phyloP scores from a whole-genome alignment of 2,797 vertebrate species.

The Cyprinodon diabolis region DNA sequence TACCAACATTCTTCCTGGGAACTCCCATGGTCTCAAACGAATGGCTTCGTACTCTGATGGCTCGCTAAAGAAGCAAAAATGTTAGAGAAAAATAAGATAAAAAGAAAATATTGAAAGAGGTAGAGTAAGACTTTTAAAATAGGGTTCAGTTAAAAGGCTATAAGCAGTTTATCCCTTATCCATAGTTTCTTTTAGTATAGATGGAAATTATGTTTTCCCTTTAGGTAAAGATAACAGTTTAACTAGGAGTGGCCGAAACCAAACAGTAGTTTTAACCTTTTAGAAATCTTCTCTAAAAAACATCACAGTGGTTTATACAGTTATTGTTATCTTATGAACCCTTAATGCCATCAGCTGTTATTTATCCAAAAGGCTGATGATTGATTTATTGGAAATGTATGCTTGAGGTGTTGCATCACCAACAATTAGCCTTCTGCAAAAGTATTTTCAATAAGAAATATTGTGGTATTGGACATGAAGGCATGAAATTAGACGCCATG shows the following conservation, averaged over 20 bases:
- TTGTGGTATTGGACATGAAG: neutral
- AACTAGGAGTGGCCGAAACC: neutral
- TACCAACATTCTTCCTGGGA: slow-evolving; percentile 71
- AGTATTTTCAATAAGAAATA: neutral
- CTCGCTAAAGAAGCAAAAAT: slow-evolving; percentile 74
- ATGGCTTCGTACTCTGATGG: slow-evolving; percentile 90
- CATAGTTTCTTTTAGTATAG: neutral
- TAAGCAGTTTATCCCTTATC: neutral
- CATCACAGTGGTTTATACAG: neutral
- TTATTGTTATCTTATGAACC: neutral
- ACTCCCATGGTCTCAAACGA: slow-evolving; percentile 88
- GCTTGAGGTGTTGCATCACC: neutral
- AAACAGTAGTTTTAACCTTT: neutral
- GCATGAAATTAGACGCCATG: neutral
- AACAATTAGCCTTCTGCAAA: neutral
- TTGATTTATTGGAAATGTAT: neutral
- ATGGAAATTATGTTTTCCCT: neutral
- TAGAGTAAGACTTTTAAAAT: neutral
- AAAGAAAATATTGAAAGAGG: neutral
- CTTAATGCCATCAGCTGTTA: neutral
- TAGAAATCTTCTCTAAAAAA: neutral
- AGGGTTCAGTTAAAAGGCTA: neutral
- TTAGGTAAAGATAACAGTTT: neutral
- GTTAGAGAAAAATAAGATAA: neutral
- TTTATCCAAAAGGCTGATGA: neutral